Conservation (phyloP, 2,113 vertebrate species). For the Chrysochloris asiatica region DNA sequence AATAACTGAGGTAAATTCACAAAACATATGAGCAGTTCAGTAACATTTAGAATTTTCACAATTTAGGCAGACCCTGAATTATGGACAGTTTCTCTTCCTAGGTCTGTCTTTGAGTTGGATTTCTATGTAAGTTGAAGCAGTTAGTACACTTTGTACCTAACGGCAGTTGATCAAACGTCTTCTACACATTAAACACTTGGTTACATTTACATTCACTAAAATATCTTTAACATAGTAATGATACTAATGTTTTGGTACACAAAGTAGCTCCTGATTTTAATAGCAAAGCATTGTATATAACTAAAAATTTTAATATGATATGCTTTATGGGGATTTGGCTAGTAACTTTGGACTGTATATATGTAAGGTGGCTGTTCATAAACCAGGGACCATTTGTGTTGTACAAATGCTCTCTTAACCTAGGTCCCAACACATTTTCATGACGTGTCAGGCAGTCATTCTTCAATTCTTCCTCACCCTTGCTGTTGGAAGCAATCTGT, state of each 20-base stretch:
- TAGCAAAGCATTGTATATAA: no score
- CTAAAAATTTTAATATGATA: no score
- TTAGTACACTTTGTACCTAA: background rate
- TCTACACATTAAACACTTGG: background rate
- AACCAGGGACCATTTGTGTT: background rate
- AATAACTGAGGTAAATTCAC: background rate
- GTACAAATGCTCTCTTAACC: background rate
- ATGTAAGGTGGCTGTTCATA: no score
- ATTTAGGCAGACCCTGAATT: background rate
- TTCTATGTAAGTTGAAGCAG: background rate
- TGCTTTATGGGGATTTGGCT: no score
- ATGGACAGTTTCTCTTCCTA: background rate
- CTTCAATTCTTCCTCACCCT: no score
- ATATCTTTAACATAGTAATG: no score
- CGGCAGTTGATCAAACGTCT: background rate
- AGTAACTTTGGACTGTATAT: no score
- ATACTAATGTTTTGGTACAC: no score
- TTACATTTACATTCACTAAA: no score
- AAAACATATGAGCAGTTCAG: background rate
- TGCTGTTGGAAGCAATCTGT: no score
- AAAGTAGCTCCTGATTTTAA: no score
- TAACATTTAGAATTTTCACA: background rate
- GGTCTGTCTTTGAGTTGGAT: background rate
- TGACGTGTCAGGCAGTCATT: no score
- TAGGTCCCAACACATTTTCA: background rate